Base-by-base conservation (phyloP, 2,113 vertebrate species). In the rabbit (Oryctolagus cuniculus) region DNA sequence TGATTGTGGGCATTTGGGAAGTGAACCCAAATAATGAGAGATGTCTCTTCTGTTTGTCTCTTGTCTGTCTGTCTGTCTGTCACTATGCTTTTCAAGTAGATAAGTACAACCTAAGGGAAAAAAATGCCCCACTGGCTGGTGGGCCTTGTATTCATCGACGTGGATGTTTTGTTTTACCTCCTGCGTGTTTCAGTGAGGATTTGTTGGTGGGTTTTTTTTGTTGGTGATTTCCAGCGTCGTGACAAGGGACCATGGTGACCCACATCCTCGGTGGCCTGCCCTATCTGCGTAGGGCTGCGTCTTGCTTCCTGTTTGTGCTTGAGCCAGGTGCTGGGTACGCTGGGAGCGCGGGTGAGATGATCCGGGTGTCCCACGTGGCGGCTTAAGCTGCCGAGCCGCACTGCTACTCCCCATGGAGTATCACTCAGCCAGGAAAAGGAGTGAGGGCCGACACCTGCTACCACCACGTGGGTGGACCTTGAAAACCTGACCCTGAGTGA, bases 371-470 rank as follows among this genome's bases (percentile, higher is more conserved):
- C 44, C 55, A 58, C 13, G 3, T 17, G 12, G 55, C 17, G 55
- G 17, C 13, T 44, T 44, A 44, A 44, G 6, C 44, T 44, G 44
- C 44, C 1, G 44, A 44, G 44, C 44, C 44, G 44, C 44, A 44
- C 7, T 13, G 3, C 55, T 58, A 12, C 8, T 49, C 3, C 19
- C n/a, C 21, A 10, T 0, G 7, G 51, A 92, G 1, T 79, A 74
- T 67, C 73, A 83, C 11, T 36, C 51, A 24, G 66, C 1, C 27
- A 13, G 25, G 27, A 55, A 91, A 77, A 74, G 29, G 74, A n/a
- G 44, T 0, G 6, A 10, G 15, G 63, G 12, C 19, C 10, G 16
- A 36, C 4, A 34, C 10, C 13, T 0, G 0, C 29, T 8, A 49
- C 16, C 15, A 58, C 6, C 15, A 36, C 0, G 1, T 21, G 36